phyloP scores from a whole-genome alignment of 92 coral and sea anemone genomes.

The Bergia puertoricense region DNA sequence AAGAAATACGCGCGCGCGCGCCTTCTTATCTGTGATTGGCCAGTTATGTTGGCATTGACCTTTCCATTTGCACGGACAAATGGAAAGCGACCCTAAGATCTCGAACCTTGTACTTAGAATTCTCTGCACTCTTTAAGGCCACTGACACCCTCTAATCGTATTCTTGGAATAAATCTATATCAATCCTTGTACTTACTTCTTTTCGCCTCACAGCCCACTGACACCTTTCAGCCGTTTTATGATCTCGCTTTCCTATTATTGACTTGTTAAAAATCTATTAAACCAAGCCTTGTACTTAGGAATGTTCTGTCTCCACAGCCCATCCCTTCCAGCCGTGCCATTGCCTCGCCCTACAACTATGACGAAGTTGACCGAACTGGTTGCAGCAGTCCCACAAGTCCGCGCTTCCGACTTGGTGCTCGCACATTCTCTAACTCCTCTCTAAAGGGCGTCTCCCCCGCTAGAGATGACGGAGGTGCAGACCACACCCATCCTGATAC shows the following conservation, averaged over 20 bases:
- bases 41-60: no score
- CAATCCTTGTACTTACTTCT: neutral
- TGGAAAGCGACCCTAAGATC: no score
- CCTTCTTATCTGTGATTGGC: no score
- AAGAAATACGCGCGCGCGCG: no score
- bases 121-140: no score
- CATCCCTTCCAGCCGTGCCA: slow-evolving; percentile 67
- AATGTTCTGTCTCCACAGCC: slow-evolving; percentile 53
- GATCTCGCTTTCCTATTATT: no score
- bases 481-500: slow-evolving; percentile 16
- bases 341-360: slow-evolving; percentile 63
- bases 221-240: no score
- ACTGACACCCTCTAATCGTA: no score
- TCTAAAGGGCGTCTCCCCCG: slow-evolving; percentile 63
- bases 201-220: no score
- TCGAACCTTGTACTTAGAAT: no score
- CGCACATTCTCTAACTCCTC: slow-evolving; percentile 89
- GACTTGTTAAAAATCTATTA: neutral
- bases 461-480: slow-evolving; percentile 47
- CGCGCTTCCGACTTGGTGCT: slow-evolving; percentile 86
- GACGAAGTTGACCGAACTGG: slow-evolving; percentile 67
- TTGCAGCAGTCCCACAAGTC: slow-evolving; percentile 66
- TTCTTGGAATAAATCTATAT: no score
- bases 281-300: neutral
- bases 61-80: no score